Evolutionary conservation across 2,113 vertebrate species (phyloP).

Genomic region (Genyomyrus donnyi): DNA sequence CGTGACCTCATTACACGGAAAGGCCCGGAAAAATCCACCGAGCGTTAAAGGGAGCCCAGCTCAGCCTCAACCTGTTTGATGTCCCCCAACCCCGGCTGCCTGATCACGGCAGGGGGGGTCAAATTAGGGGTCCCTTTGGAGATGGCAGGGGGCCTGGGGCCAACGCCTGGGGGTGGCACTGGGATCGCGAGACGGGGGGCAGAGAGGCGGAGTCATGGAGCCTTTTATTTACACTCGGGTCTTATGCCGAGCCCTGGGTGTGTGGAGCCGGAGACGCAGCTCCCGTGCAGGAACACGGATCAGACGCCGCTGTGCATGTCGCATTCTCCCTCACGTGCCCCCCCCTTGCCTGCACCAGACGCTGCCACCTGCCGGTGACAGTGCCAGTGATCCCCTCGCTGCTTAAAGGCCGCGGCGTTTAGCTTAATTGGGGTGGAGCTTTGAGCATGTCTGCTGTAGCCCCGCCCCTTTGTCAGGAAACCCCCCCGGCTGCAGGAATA

Average conservation of each 20-base stretch:
- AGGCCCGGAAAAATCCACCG: neutral
- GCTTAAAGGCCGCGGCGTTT: neutral
- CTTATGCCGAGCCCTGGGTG: neutral
- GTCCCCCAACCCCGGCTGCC: neutral
- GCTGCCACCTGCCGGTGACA: neutral
- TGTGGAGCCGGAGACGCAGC: neutral
- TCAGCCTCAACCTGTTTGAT: neutral
- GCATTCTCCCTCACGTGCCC: neutral
- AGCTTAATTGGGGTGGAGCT: neutral
- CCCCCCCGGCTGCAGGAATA: slow-evolving; percentile 33
- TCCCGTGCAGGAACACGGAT: neutral
- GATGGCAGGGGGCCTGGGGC: neutral
- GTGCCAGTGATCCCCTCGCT: neutral
- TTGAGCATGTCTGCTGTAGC: neutral
- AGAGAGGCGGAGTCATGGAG: neutral
- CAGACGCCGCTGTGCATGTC: neutral
- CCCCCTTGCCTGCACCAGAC: neutral
- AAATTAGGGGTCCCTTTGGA: neutral
- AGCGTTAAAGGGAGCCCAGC: neutral
- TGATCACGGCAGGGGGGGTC: neutral
- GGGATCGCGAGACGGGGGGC: neutral
- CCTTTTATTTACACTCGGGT: neutral
- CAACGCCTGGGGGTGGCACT: neutral
- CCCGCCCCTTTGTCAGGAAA: neutral
- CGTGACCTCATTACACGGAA: slow-evolving; percentile 8